These are phyloP conservation scores for Cyphomyrus plagiostoma DNA, from an alignment of 2,113 vertebrate species.

Conservation along the genomic window DNA sequence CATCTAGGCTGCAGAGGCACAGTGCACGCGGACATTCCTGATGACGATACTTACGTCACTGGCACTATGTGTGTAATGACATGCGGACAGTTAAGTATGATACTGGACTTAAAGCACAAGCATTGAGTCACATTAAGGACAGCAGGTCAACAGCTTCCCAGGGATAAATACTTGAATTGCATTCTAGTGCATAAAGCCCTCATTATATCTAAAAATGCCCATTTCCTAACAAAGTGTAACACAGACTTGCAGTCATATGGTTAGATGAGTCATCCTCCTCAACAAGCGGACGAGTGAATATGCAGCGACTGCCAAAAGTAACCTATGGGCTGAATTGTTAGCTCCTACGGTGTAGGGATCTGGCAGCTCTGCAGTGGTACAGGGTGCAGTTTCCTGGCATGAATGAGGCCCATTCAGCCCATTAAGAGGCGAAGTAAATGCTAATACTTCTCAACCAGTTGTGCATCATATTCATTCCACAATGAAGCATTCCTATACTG, in stretches of 20 bases:
- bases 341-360: neutral
- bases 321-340: neutral
- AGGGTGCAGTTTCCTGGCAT: neutral
- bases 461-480: neutral
- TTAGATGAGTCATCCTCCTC: conserved; percentile 1
- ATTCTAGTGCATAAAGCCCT: neutral
- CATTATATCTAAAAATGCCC: neutral
- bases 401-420: neutral
- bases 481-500: neutral
- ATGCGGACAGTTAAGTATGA: neutral
- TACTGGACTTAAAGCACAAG: neutral
- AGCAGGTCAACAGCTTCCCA: neutral
- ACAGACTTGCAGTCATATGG: neutral
- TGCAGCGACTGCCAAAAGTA: neutral
- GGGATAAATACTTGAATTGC: neutral
- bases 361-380: neutral
- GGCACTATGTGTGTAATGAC: neutral
- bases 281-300: neutral
- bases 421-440: neutral
- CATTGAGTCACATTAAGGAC: neutral
- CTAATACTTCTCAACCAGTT: neutral
- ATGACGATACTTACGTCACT: neutral
- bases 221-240: neutral
- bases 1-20: neutral
- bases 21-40: neutral